phyloP scores from a whole-genome alignment of 2,797 vertebrate species.

The Pseudotriccus pelzelni region DNA sequence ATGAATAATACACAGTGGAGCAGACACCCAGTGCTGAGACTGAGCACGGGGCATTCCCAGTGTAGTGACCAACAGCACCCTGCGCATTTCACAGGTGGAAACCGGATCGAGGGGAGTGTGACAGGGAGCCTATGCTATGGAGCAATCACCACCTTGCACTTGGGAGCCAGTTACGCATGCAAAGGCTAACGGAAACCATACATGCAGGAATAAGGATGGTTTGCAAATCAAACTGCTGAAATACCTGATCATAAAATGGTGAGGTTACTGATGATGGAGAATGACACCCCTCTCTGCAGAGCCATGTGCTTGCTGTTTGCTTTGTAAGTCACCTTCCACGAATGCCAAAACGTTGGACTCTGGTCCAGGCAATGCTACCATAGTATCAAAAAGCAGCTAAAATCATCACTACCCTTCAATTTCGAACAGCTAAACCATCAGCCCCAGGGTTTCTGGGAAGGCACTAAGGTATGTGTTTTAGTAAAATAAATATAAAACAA shows the following conservation, averaged over 20 bases:
- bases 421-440: not conserved
- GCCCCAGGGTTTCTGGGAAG: not conserved
- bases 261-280: not conserved
- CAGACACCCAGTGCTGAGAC: not conserved
- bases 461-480: not conserved
- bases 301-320: not conserved
- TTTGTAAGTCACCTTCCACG: not conserved
- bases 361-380: fast-evolving
- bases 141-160: not conserved
- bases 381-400: not conserved
- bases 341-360: not conserved
- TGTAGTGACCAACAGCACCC: not conserved
- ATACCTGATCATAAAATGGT: not conserved
- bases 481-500: not conserved
- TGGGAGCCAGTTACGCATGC: not conserved
- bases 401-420: not conserved
- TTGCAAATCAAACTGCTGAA: not conserved
- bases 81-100: not conserved
- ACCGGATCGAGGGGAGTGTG: fast-evolving
- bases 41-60: fast-evolving
- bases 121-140: fast-evolving
- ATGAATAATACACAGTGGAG: not conserved
- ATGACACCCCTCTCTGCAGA: not conserved
- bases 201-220: not conserved
- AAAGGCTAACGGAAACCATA: not conserved